Conservation (phyloP, 2,797 vertebrate species). For the Atherinosoma microstoma region DNA sequence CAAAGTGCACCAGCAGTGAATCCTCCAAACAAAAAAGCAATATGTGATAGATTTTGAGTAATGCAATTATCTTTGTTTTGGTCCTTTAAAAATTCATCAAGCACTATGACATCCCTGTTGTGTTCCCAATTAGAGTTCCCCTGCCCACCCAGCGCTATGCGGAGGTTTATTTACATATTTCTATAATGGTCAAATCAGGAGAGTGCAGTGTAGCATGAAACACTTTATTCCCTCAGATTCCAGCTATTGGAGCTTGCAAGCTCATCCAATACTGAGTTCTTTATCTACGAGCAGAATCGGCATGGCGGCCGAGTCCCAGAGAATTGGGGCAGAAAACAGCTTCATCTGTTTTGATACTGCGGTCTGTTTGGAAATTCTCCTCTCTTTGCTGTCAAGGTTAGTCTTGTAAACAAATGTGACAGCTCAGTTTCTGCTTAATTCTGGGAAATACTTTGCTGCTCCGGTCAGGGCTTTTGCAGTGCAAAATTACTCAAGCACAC, state of each 20-base stretch:
- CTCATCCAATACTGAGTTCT: constrained; percentile 69
- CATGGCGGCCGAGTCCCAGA: constrained; percentile 47
- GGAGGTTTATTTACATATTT: constrained; percentile 73
- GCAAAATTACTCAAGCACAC: constrained; percentile 12
- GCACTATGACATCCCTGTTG: constrained; percentile 36
- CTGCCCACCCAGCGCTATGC: constrained; percentile 15
- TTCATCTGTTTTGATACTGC: constrained; percentile 58
- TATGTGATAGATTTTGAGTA: constrained; percentile 35
- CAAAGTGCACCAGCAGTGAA: constrained; percentile 44
- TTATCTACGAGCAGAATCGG: constrained; percentile 67
- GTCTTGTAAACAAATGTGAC: constrained; percentile 53
- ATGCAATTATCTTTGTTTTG: constrained; percentile 51
- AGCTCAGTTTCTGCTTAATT: constrained; percentile 50
- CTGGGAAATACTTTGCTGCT: constrained; percentile 28
- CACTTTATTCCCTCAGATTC: constrained; percentile 52
- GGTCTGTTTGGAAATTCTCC: constrained; percentile 43
- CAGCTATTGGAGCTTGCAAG: constrained; percentile 42
- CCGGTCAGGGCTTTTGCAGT: constrained; percentile 7
- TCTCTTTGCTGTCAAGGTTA: constrained; percentile 47
- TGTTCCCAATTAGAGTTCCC: constrained; percentile 54
- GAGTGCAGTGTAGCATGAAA: constrained; percentile 67
- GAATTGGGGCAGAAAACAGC: constrained; percentile 69
- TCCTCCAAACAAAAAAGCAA: constrained; percentile 32
- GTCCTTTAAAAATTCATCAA: constrained; percentile 41
- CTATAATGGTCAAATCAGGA: constrained; percentile 68